Conservation (phyloP, 2,888 invertebrate genomes). For the Phortica magna region DNA sequence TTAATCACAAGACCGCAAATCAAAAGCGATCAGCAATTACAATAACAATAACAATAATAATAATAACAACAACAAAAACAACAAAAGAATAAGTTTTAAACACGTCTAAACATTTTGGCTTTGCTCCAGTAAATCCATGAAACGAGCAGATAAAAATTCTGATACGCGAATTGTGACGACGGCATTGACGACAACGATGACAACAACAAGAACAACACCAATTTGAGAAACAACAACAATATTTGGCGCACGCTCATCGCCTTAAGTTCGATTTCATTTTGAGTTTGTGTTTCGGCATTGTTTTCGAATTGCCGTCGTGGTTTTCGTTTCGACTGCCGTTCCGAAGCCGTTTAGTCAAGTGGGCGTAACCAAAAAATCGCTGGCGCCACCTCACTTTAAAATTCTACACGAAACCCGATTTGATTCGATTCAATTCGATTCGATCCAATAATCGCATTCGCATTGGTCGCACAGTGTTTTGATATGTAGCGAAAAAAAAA, state of each 20-base stretch:
- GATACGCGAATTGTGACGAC: not conserved
- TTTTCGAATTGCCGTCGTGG: constrained; percentile 40
- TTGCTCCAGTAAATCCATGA: not conserved
- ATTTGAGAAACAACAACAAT: not conserved
- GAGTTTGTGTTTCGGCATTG: constrained; percentile 40
- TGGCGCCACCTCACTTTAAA: constrained; percentile 75
- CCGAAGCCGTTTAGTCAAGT: constrained; percentile 55
- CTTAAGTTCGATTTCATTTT: constrained; percentile 49
- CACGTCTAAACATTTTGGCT: not conserved
- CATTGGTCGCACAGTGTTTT: not conserved
- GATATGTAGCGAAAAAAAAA: not conserved
- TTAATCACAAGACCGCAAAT: not conserved
- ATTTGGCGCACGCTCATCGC: constrained; percentile 13
- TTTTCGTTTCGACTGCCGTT: constrained; percentile 36
- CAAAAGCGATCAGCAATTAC: not conserved
- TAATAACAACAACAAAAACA: not conserved
- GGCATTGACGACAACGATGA: constrained; percentile 24
- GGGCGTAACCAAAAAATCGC: constrained; percentile 73
- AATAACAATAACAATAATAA: not conserved
- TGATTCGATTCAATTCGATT: not conserved
- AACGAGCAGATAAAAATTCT: not conserved
- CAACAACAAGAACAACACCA: not conserved
- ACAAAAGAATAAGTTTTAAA: not conserved
- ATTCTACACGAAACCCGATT: constrained; percentile 16
- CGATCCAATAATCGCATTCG: constrained; percentile 4